Evolutionary conservation across 2,797 vertebrate species (phyloP).

Genomic region (Amblyopsis hoosieri): DNA sequence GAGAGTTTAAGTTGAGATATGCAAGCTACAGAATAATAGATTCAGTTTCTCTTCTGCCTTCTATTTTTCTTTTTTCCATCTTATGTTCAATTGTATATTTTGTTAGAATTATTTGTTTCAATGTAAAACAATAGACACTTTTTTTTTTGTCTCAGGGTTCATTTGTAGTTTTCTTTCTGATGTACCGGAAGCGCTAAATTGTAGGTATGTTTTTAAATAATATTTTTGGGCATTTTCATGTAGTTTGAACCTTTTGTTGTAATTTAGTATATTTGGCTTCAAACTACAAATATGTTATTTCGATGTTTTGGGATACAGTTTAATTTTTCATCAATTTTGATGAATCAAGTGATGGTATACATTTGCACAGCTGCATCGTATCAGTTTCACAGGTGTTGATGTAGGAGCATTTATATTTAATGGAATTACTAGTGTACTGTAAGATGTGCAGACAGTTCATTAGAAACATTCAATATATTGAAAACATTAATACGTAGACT

Average conservation of each 20-base stretch:
- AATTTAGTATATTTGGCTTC: too few relatives aligned
- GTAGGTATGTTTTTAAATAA: constrained; percentile 17
- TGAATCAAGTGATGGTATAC: constrained; percentile 13
- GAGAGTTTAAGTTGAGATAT: too few relatives aligned
- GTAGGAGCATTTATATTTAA: constrained; percentile 22
- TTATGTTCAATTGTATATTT: constrained; percentile 4
- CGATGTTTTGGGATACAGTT: too few relatives aligned
- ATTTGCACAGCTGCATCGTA: constrained; percentile 9
- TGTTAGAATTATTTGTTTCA: constrained; percentile 26
- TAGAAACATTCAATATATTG: constrained; percentile 11
- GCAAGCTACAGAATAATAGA: too few relatives aligned
- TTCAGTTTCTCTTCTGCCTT: too few relatives aligned
- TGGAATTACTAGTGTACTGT: constrained; percentile 15
- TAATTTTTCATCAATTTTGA: constrained; percentile 8
- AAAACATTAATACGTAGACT: constrained; percentile 11
- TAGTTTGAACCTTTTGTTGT: constrained; percentile 16
- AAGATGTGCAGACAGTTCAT: constrained; percentile 24
- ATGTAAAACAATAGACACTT: constrained; percentile 11
- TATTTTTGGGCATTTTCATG: constrained; percentile 39
- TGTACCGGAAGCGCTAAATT: constrained; percentile 14
- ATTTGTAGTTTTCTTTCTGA: constrained; percentile 21
- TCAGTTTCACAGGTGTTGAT: constrained; percentile 17
- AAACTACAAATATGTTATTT: too few relatives aligned
- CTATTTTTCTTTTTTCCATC: too few relatives aligned
- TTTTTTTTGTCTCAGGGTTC: constrained; percentile 57